Percentiles rank a stretch among this genome's conserved stretches.
Conservation (phyloP, 2,797 vertebrate genomes). For the Sebastolobus altivelis region DNA sequence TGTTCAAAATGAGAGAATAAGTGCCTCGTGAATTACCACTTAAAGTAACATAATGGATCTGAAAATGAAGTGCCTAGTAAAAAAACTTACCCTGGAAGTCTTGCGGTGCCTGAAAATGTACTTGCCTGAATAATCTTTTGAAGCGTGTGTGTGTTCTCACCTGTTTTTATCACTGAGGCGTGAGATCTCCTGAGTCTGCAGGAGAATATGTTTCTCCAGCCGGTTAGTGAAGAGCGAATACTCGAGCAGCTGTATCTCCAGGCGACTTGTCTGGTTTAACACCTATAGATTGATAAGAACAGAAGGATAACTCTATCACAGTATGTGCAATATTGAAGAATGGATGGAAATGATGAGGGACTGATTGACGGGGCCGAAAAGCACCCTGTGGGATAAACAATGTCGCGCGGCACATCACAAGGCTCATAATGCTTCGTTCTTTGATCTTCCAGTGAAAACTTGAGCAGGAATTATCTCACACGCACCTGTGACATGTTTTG, state of each 20-base stretch:
- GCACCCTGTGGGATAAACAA: conserved; percentile 32
- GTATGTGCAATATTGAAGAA: not conserved
- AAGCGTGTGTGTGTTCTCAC: conserved; percentile 60
- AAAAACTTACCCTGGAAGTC: not conserved
- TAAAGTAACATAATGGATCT: not conserved
- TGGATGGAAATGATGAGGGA: not conserved
- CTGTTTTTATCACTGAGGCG: conserved; percentile 88
- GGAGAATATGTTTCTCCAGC: conserved; percentile 88
- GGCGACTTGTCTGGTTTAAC: conserved; percentile 88
- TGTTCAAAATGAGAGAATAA: not conserved
- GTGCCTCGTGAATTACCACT: not conserved
- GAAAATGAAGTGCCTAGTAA: not conserved
- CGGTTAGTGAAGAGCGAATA: conserved; percentile 87
- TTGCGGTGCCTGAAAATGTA: not conserved
- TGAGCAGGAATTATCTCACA: conserved; percentile 46
- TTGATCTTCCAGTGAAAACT: conserved; percentile 57
- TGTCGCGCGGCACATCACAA: conserved; percentile 18
- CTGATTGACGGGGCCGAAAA: not conserved
- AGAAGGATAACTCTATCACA: conserved; percentile 8
- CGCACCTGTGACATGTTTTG: conserved; percentile 72
- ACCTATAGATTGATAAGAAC: conserved; percentile 76
- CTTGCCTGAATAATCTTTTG: not conserved
- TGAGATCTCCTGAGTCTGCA: conserved; percentile 88
- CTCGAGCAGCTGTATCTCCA: conserved; percentile 89
- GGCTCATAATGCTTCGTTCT: conserved; percentile 34